A percentile compares a stretch with the other conserved stretches of the same genome.
phyloP scores from a whole-genome alignment of 1,140 invertebrate species.

The Drosophila willistoni region DNA sequence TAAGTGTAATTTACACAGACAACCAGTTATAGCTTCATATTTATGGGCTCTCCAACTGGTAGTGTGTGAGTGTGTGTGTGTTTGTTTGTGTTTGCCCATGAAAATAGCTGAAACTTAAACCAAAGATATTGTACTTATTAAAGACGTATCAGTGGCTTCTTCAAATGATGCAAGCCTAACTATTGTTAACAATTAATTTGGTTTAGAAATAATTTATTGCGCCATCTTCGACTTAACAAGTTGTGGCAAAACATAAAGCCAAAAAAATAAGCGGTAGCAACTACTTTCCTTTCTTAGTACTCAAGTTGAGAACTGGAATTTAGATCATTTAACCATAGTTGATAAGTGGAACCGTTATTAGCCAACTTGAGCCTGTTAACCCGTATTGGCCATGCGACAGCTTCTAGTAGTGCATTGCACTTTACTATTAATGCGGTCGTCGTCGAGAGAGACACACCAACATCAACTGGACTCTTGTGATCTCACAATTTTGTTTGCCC shows the following conservation, averaged over 20 bases:
- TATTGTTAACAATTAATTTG: background rate
- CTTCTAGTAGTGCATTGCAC: slow-evolving; percentile 5
- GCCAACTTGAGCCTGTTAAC: background rate
- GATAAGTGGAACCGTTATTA: slow-evolving; percentile 5
- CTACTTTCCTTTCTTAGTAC: slow-evolving; percentile 17
- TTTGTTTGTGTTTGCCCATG: slow-evolving; percentile 29
- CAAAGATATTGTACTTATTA: slow-evolving; percentile 21
- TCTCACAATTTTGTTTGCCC: no score
- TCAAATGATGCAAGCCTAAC: background rate
- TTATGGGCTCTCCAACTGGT: slow-evolving; percentile 8
- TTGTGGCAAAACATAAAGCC: background rate
- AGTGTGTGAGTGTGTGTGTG: background rate
- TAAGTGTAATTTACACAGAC: slow-evolving; percentile 48
- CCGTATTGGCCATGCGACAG: background rate
- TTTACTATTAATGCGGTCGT: slow-evolving; percentile 9
- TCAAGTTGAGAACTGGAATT: slow-evolving; percentile 15
- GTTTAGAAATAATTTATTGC: slow-evolving; percentile 1
- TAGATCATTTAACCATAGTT: slow-evolving; percentile 18
- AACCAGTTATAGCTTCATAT: slow-evolving; percentile 52
- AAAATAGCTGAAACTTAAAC: slow-evolving; percentile 44
- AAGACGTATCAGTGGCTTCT: slow-evolving; percentile 1
- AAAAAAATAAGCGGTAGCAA: slow-evolving; percentile 2
- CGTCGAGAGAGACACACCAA: background rate
- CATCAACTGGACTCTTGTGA: no score
- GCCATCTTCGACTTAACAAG: background rate